Base-by-base conservation (phyloP, 92 coral and sea anemone species). In the Porites evermanni region DNA sequence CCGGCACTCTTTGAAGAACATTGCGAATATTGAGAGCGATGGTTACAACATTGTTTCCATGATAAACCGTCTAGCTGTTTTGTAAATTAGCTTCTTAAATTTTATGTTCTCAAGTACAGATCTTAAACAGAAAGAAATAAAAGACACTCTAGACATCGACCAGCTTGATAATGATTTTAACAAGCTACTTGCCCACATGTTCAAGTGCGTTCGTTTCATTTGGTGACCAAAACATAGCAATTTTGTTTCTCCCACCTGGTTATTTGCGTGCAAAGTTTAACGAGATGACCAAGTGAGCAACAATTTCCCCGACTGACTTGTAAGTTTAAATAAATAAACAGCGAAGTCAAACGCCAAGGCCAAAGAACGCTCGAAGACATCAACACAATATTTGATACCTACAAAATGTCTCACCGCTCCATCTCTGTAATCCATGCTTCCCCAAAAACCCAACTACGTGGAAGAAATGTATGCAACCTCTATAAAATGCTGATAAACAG, bases 401-500 rank as follows among this genome's bases (percentile, higher is more conserved):
- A 70, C 69, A 81, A 29, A 64, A 51, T 73, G 74, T 23, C 98
- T 90, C 72, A 94, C 94, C 94, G 90, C 80, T 66, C 93, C 94
- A 80, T 84, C 95, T 58, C 88, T 88, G 83, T 91, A 91, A 70
- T 89, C 95, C 95, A 92, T 92, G n/a, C 64, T 70, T 68, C 69
- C 81, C 51, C 12, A 13, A 17, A 52, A 63, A 81, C 59, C 0
- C 66, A 70, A 56, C 20, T 70, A n/a, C 51, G 13, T 74, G 3
- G 21, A 18, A n/a, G 53, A 38, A 32, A 5, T 70, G 29, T 53
- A 18, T 70, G 1, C 12, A 61, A 60, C 58, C 60, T n/a, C 38
- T 12, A 32, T 81, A 64, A 26, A 44, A 54, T 21, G 16, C 21
- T 54, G 69, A 53, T 58, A 81, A 70, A 1, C 13, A 11, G 11